These are phyloP conservation scores for Eugnorisma glareosa DNA, from an alignment of 2,888 invertebrate species.

Conservation along the genomic window DNA sequence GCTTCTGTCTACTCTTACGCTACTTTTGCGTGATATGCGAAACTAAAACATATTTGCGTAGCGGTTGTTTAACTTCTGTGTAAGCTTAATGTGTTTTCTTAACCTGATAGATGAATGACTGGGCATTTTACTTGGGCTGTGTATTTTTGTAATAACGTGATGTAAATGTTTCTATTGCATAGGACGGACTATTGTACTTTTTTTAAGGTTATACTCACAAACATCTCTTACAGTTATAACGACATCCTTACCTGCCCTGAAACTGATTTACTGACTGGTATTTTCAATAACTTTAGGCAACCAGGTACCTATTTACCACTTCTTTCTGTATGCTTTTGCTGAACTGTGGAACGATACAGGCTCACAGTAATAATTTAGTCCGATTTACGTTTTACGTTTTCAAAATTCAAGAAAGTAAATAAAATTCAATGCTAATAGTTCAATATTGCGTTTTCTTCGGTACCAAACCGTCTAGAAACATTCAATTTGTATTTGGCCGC, in stretches of 20 bases:
- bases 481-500: slow-evolving; percentile 5
- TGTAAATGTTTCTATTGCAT: slow-evolving; percentile 11
- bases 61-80: slow-evolving; percentile 36
- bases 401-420: slow-evolving; percentile 21
- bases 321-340: not conserved
- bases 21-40: slow-evolving; percentile 30
- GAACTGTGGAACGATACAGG: not conserved
- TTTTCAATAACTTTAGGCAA: not conserved
- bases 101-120: slow-evolving; percentile 42
- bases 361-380: not conserved
- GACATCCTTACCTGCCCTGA: not conserved
- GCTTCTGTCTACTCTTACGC: slow-evolving; percentile 19
- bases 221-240: not conserved
- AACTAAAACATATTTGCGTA: slow-evolving; percentile 53
- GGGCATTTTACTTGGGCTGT: slow-evolving; percentile 27
- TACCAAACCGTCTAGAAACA: slow-evolving; percentile 9
- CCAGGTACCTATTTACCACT: not conserved
- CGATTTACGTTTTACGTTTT: too few relatives aligned
- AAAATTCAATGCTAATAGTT: not conserved
- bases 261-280: not conserved
- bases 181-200: not conserved
- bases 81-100: slow-evolving; percentile 44
- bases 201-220: not conserved
- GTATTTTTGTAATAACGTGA: slow-evolving; percentile 33
- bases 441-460: slow-evolving; percentile 2